Evolutionary conservation across 2,113 vertebrate species (phyloP).

Genomic region (Jaculus jaculus): DNA sequence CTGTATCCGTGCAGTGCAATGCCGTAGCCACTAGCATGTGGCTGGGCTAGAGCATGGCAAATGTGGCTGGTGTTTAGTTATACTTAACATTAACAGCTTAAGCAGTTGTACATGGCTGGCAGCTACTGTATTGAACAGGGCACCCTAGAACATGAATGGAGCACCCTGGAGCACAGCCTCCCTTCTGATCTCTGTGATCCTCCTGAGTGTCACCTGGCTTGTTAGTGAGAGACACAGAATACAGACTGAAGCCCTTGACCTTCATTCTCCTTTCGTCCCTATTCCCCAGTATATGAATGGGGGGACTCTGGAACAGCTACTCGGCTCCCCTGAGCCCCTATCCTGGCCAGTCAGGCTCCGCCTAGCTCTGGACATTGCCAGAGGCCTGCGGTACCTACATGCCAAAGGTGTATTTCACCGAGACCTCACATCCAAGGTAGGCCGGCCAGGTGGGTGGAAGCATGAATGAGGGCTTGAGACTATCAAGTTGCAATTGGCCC

Average conservation of each 20-base stretch:
- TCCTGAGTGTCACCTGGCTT: neutral
- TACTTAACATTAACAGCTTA: neutral
- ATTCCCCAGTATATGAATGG: slow-evolving; percentile 92
- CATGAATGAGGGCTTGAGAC: neutral
- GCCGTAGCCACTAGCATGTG: neutral
- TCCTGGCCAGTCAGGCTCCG: slow-evolving; percentile 90
- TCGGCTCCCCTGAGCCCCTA: slow-evolving; percentile 91
- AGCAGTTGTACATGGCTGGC: neutral
- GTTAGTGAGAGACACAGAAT: neutral
- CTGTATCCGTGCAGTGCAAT: neutral
- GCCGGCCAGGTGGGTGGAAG: neutral
- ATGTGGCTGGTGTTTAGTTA: neutral
- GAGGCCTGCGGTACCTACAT: slow-evolving; percentile 93
- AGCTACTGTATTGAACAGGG: neutral
- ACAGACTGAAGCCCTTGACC: neutral
- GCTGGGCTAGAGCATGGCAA: neutral
- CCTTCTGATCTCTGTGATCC: slow-evolving; percentile 7
- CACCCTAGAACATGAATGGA: neutral
- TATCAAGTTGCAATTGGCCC: neutral
- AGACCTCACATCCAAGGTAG: slow-evolving; percentile 96
- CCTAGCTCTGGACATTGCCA: slow-evolving; percentile 93
- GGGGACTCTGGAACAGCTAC: slow-evolving; percentile 96
- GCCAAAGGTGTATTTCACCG: slow-evolving; percentile 95
- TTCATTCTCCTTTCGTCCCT: neutral
- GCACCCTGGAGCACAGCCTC: neutral